phyloP scores from a whole-genome alignment of 2,113 vertebrate genomes.

The Bungarus multicinctus region DNA sequence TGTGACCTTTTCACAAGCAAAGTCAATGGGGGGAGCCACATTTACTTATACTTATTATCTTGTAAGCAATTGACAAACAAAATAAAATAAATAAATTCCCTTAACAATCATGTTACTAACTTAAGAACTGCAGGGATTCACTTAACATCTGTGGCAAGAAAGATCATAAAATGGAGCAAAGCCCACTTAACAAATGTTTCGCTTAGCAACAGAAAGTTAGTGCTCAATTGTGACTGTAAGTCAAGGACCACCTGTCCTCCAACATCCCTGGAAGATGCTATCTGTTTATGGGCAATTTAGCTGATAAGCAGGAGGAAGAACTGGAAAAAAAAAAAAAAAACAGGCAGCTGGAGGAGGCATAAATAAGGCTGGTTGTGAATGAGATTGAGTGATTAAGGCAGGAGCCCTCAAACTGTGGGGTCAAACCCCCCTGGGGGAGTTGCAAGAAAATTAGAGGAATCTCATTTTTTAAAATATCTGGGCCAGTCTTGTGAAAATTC shows the following conservation, averaged over 20 bases:
- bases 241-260: background rate
- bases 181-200: background rate
- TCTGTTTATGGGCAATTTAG: background rate
- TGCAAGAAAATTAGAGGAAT: background rate
- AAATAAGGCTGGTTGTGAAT: background rate
- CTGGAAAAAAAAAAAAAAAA: background rate
- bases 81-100: no score
- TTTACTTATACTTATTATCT: no score
- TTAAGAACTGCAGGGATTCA: background rate
- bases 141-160: background rate
- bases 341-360: background rate
- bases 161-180: background rate
- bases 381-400: background rate
- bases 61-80: no score
- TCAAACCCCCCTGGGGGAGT: background rate
- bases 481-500: background rate
- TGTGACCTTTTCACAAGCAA: background rate
- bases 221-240: background rate
- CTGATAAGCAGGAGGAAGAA: background rate
- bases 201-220: background rate
- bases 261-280: background rate
- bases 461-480: background rate
- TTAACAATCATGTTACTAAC: background rate
- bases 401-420: background rate
- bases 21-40: background rate